phyloP scores from a whole-genome alignment of 2,797 vertebrate species.

The Novumbra hubbsi region DNA sequence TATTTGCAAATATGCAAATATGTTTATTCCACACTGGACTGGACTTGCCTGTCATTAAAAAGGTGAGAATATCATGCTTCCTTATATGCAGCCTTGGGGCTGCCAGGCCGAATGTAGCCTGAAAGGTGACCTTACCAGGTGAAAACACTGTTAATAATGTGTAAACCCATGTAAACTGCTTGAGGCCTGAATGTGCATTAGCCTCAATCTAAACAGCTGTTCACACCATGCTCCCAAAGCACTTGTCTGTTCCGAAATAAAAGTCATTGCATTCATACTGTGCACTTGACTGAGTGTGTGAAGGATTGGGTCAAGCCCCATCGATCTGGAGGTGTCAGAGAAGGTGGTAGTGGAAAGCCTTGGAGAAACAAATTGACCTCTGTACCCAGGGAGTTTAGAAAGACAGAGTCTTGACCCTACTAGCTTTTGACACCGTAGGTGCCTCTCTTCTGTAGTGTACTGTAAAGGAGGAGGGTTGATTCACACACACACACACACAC shows the following conservation, averaged over 20 bases:
- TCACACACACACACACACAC: slow-evolving; percentile 46
- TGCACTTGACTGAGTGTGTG: slow-evolving; percentile 40
- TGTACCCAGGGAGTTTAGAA: slow-evolving; percentile 38
- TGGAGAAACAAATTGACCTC: slow-evolving; percentile 50
- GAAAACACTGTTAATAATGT: slow-evolving; percentile 62
- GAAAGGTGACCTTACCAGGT: slow-evolving; percentile 56
- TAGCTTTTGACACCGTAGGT: slow-evolving; percentile 48
- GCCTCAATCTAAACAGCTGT: not conserved
- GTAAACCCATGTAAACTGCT: slow-evolving; percentile 52
- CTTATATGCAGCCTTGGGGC: slow-evolving; percentile 38
- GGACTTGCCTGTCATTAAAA: slow-evolving; percentile 55
- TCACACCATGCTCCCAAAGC: not conserved
- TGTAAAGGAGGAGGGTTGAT: slow-evolving; percentile 34
- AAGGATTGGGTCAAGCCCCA: slow-evolving; percentile 49
- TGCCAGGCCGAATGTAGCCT: slow-evolving; percentile 49
- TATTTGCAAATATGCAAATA: no score
- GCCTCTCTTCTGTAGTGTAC: slow-evolving; percentile 46
- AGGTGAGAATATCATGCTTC: slow-evolving; percentile 55
- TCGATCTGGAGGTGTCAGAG: slow-evolving; percentile 40
- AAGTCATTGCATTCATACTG: slow-evolving; percentile 24
- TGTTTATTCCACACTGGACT: slow-evolving; percentile 63
- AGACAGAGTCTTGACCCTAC: slow-evolving; percentile 39
- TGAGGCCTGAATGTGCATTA: slow-evolving; percentile 26
- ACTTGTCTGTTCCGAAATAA: slow-evolving; percentile 10
- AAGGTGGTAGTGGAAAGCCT: slow-evolving; percentile 44